phyloP scores from a whole-genome alignment of 2,888 invertebrate species.

The Latrodectus elegans region DNA sequence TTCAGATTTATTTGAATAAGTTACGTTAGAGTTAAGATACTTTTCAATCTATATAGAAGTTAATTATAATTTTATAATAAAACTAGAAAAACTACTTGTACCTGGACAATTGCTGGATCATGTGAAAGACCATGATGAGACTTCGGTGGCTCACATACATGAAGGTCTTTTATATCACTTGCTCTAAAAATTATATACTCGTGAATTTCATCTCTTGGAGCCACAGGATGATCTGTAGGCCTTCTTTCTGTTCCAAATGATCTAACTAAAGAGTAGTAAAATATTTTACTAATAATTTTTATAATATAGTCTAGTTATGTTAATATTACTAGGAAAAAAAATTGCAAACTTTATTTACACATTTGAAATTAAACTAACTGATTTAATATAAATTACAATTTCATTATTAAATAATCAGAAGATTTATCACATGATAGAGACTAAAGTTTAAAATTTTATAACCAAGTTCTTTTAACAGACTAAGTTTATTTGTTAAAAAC shows the following conservation, averaged over 20 bases:
- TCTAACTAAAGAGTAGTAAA: constrained; percentile 82
- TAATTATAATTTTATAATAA: not conserved
- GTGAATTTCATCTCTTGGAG: constrained; percentile 97
- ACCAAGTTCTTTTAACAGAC: too few relatives aligned
- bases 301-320: too few relatives aligned
- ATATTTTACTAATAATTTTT: too few relatives aligned
- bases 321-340: too few relatives aligned
- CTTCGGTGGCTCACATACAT: constrained; percentile 88
- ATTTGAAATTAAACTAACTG: not conserved
- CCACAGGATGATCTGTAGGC: constrained; percentile 94
- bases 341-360: too few relatives aligned
- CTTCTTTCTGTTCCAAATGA: constrained; percentile 99
- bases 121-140: constrained; percentile 83
- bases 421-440: too few relatives aligned
- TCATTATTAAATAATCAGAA: too few relatives aligned
- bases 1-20: not conserved
- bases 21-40: not conserved
- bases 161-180: constrained; percentile 98
- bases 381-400: too few relatives aligned
- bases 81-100: constrained; percentile 73
- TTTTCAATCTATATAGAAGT: not conserved
- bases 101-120: constrained; percentile 98
- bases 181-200: constrained; percentile 99
- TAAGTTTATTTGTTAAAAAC: too few relatives aligned
- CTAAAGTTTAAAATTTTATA: too few relatives aligned